Evolutionary conservation across 2,888 invertebrate genomes (phyloP).

Genomic region (Cerceris rybyensis): DNA sequence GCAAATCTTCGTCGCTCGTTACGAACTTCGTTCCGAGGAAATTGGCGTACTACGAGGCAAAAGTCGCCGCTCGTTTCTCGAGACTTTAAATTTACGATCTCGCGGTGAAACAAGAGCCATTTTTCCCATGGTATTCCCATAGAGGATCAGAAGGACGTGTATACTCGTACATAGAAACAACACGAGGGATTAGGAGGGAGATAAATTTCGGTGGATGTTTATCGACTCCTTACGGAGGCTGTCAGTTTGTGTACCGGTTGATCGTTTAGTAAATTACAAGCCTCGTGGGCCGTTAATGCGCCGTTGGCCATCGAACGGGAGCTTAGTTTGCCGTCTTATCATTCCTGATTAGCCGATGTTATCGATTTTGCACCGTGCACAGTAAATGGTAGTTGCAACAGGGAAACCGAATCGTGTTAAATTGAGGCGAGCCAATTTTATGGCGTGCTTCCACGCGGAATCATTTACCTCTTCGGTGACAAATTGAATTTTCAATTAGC

Average conservation of each 20-base stretch:
- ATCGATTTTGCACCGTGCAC: conserved; percentile 28
- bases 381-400: background rate
- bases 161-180: conserved; percentile 39
- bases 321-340: conserved; percentile 17
- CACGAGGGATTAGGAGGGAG: conserved; percentile 29
- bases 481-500: too few species aligned
- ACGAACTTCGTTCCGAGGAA: too few species aligned
- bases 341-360: conserved; percentile 14
- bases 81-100: background rate
- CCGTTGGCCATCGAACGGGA: background rate
- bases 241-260: conserved; percentile 44
- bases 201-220: conserved; percentile 34
- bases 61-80: too few species aligned
- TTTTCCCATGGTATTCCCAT: conserved; percentile 23
- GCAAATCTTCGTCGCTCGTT: too few species aligned
- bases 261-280: conserved; percentile 33
- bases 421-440: too few species aligned
- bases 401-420: background rate
- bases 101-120: conserved; percentile 4
- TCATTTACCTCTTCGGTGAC: too few species aligned
- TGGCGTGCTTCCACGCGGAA: background rate
- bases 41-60: too few species aligned
- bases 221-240: conserved; percentile 16
- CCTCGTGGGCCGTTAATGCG: background rate
- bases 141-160: background rate